These are phyloP conservation scores for Conus betulinus DNA, from an alignment of 1,140 invertebrate genomes.

Conservation along the genomic window DNA sequence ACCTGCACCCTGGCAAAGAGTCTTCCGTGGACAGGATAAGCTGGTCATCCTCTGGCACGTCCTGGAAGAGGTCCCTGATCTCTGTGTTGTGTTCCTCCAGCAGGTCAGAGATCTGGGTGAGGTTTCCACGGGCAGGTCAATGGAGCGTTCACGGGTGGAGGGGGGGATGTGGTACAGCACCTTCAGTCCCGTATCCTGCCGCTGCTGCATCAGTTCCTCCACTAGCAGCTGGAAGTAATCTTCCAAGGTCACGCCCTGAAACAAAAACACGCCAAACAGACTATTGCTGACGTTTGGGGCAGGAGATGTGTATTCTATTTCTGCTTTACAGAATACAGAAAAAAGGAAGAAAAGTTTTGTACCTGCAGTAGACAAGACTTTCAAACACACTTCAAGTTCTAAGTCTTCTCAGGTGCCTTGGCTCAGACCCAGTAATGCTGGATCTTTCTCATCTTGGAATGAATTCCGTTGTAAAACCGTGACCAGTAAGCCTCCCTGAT, in stretches of 20 bases:
- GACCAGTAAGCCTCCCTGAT: too few relatives aligned
- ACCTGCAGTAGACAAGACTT: too few relatives aligned
- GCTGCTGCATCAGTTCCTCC: slow-evolving; percentile 10
- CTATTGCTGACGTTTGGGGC: too few relatives aligned
- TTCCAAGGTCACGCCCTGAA: slow-evolving; percentile 31
- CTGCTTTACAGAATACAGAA: too few relatives aligned
- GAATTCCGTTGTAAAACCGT: too few relatives aligned
- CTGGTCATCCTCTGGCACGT: slow-evolving; percentile 25
- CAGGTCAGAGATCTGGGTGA: slow-evolving; percentile 12
- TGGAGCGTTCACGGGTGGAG: slow-evolving; percentile 28
- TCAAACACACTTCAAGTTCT: too few relatives aligned
- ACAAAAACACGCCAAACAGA: too few relatives aligned
- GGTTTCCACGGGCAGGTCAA: slow-evolving; percentile 34
- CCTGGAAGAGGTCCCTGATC: slow-evolving; percentile 12
- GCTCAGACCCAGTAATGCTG: too few relatives aligned
- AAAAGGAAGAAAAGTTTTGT: too few relatives aligned
- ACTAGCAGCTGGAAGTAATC: slow-evolving; percentile 36
- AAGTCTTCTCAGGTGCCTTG: too few relatives aligned
- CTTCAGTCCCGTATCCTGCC: background rate
- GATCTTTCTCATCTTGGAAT: too few relatives aligned
- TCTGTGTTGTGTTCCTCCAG: slow-evolving; percentile 21
- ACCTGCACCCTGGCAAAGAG: slow-evolving; percentile 13
- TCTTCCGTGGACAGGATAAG: slow-evolving; percentile 18
- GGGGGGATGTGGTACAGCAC: slow-evolving; percentile 26
- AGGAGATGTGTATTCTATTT: too few relatives aligned